Base-by-base conservation (phyloP, 2,113 vertebrate genomes). In the Tenrec ecaudatus region DNA sequence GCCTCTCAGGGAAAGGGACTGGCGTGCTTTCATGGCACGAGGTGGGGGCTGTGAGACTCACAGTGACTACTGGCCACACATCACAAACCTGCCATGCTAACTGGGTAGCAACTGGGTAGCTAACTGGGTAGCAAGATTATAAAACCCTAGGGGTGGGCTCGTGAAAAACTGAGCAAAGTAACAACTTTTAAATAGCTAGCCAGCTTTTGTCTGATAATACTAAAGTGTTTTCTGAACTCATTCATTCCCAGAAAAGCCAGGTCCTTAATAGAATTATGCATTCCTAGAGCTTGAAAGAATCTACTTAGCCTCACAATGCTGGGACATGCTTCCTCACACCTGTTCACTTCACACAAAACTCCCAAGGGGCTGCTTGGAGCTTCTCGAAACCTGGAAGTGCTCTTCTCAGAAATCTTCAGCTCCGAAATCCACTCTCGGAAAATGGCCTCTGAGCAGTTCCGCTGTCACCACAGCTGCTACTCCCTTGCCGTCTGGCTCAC, bases 91-190 rank as follows among this genome's bases (percentile, higher is more conserved):
- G 38, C 88, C 83, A 82, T 31, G 25, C 86, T 95, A 79, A 83
- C 69, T 88, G 57, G 40, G 64, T 60, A 53, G n/a, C n/a, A 79
- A 83, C 69, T 88, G 57, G 40, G 64, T 60, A 53, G 25, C 86
- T 95, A 79, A 83, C 69, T 88, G 57, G 40, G 64, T 60, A 53
- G n/a, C n/a, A n/a, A n/a, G n/a, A n/a, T 78, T 11, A 0, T 92
- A 93, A 86, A n/a, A 78, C 47, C 11, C 76, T 90, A 53, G 75
- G 36, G 10, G 62, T 58, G 3, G 76, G 23, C 90, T 91, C 90
- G 66, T 75, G 58, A 96, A 88, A 92, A 89, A 57, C 43, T 89
- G 88, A 96, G 78, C 86, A 82, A 88, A 95, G 95, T 25, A 90
- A 76, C 78, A 87, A 95, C 87, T 88, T 94, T 79, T 79, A 85